These are phyloP conservation scores for Clarias platycephalus DNA, from an alignment of 2,797 vertebrate species.

Conservation along the genomic window DNA sequence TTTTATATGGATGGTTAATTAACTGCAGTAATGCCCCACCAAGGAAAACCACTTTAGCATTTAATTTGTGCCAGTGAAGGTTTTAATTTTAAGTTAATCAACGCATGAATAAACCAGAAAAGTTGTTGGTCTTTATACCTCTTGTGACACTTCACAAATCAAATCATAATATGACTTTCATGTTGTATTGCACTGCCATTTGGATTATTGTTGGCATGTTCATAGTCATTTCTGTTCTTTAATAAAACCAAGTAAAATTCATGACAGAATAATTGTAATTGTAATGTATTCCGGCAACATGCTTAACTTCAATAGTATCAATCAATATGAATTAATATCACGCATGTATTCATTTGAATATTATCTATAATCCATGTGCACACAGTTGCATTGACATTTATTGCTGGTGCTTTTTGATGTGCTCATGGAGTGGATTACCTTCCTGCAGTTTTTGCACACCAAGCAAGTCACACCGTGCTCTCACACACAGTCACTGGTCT, in stretches of 20 bases:
- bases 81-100: conserved; percentile 35
- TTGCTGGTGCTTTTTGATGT: conserved; percentile 17
- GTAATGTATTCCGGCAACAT: conserved; percentile 5
- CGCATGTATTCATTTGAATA: conserved; percentile 1
- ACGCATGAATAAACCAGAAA: conserved; percentile 18
- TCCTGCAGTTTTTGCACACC: conserved; percentile 56
- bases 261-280: not conserved
- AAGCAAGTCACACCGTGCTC: conserved; percentile 65
- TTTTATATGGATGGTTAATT: conserved; percentile 65
- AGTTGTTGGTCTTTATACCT: conserved; percentile 10
- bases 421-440: conserved; percentile 48
- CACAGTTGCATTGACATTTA: conserved; percentile 13
- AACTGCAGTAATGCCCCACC: conserved; percentile 52
- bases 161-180: conserved; percentile 9
- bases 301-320: not conserved
- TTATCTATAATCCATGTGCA: not conserved
- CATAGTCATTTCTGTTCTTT: not conserved
- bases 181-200: not conserved
- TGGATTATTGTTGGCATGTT: conserved; percentile 5
- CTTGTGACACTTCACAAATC: conserved; percentile 21
- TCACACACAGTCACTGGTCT: conserved; percentile 70
- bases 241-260: not conserved
- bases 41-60: conserved; percentile 54
- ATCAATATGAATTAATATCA: conserved; percentile 4
- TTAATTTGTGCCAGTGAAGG: conserved; percentile 43